Evolutionary conservation across 2,888 invertebrate species (phyloP).

Genomic region (Lepeophtheirus nordmannii): DNA sequence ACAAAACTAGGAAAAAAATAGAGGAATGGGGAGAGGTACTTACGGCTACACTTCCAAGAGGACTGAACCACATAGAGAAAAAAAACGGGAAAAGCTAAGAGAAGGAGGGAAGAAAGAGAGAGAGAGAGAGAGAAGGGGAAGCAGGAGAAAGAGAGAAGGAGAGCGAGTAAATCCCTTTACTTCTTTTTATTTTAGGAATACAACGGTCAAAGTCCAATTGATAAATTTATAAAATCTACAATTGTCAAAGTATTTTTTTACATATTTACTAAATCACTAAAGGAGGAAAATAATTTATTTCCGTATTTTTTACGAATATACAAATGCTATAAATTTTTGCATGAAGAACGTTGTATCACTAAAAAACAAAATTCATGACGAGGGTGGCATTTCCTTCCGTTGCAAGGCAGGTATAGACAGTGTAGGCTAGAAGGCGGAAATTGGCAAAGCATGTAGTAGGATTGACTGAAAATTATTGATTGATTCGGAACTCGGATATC

Average conservation of each 20-base stretch:
- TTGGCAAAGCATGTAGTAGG: not conserved
- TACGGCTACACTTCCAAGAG: slow-evolving; percentile 7
- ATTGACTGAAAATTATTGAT: no score
- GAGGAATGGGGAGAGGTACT: not conserved
- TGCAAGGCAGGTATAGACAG: not conserved
- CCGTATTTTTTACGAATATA: not conserved
- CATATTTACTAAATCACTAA: not conserved
- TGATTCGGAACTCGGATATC: no score
- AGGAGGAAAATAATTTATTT: not conserved
- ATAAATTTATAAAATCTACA: not conserved
- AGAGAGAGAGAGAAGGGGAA: not conserved
- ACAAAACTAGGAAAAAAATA: not conserved
- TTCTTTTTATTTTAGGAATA: not conserved
- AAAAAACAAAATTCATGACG: slow-evolving; percentile 1
- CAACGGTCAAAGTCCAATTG: not conserved
- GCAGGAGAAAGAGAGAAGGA: not conserved
- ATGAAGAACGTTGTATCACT: not conserved
- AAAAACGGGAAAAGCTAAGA: not conserved
- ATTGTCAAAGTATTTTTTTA: not conserved
- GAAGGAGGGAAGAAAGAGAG: not conserved
- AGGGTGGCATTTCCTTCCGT: slow-evolving; percentile 7
- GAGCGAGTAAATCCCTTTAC: slow-evolving; percentile 5
- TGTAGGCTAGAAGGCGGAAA: not conserved
- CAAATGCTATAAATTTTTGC: not conserved
- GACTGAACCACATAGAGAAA: slow-evolving; percentile 2